Conservation (phyloP, 30 jellyfish, hydroid and myxozoan species). For the Rhopilema esculentum region DNA sequence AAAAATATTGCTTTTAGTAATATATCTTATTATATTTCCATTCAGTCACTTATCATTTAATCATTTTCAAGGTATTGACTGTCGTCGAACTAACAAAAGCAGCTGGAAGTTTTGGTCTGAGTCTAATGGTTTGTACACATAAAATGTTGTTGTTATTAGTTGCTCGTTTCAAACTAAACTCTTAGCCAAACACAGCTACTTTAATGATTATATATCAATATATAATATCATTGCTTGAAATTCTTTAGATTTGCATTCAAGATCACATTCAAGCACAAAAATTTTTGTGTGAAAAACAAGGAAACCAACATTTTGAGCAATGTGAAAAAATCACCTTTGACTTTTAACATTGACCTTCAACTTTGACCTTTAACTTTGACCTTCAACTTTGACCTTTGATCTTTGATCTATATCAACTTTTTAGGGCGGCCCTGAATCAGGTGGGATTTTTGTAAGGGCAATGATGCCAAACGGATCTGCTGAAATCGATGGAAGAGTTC, state of each 20-base stretch:
- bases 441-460: constrained; percentile 91
- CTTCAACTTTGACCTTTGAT: not conserved
- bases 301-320: too few species aligned
- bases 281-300: too few species aligned
- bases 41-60: too few species aligned
- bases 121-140: constrained; percentile 70
- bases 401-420: not conserved
- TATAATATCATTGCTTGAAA: too few species aligned
- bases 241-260: too few species aligned
- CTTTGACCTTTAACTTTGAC: not conserved
- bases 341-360: not conserved
- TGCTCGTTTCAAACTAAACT: not conserved
- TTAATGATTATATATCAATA: too few species aligned
- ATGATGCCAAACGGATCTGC: constrained; percentile 93
- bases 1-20: too few species aligned
- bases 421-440: constrained; percentile 97
- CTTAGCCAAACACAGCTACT: not conserved
- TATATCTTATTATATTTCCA: too few species aligned
- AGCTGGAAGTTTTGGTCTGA: constrained; percentile 87
- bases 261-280: too few species aligned
- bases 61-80: constrained; percentile 80
- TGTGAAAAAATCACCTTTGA: too few species aligned
- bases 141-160: not conserved
- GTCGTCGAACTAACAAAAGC: constrained; percentile 88
- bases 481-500: constrained; percentile 83